phyloP scores from a whole-genome alignment of 2,113 vertebrate genomes.

The Charadrius vociferus region DNA sequence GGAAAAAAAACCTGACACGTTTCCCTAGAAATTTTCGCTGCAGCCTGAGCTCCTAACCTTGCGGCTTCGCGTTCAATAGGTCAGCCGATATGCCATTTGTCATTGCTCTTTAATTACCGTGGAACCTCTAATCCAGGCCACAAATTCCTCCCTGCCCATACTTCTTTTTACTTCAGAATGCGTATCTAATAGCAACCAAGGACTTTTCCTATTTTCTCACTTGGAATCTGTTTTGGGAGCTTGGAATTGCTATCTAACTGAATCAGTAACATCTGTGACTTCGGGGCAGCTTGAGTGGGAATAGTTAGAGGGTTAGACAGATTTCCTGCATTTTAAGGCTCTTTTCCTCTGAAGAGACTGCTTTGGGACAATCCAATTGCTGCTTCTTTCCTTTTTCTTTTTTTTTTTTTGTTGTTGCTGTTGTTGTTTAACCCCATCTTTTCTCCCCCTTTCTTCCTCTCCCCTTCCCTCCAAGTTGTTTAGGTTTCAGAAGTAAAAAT shows the following conservation, averaged over 20 bases:
- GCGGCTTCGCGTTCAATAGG: not conserved
- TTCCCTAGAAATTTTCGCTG: conserved; percentile 16
- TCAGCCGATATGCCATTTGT: conserved; percentile 41
- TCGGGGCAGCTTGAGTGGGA: conserved; percentile 63
- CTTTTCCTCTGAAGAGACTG: conserved; percentile 56
- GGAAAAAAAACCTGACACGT: not conserved
- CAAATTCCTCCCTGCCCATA: conserved; percentile 74
- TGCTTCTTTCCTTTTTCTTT: conserved; percentile 17
- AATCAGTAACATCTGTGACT: conserved; percentile 87
- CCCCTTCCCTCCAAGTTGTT: not conserved
- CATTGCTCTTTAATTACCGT: conserved; percentile 69
- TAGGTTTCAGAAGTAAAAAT: conserved; percentile 58
- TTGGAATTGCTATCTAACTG: conserved; percentile 79
- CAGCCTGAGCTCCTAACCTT: conserved; percentile 9
- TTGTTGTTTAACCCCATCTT: not conserved
- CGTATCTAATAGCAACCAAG: conserved; percentile 82
- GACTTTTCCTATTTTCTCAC: conserved; percentile 81
- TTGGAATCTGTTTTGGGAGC: conserved; percentile 79
- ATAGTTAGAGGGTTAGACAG: conserved; percentile 68
- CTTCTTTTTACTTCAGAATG: conserved; percentile 76
- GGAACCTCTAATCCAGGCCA: conserved; percentile 78
- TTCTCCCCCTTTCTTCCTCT: not conserved
- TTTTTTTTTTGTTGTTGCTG: not conserved
- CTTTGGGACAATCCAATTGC: conserved; percentile 60
- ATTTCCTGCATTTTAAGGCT: conserved; percentile 81